Evolutionary conservation across 2,113 vertebrate genomes (phyloP), one percentile per base, ranked within the genome.

Genomic region (Ariopsis seemanni): DNA sequence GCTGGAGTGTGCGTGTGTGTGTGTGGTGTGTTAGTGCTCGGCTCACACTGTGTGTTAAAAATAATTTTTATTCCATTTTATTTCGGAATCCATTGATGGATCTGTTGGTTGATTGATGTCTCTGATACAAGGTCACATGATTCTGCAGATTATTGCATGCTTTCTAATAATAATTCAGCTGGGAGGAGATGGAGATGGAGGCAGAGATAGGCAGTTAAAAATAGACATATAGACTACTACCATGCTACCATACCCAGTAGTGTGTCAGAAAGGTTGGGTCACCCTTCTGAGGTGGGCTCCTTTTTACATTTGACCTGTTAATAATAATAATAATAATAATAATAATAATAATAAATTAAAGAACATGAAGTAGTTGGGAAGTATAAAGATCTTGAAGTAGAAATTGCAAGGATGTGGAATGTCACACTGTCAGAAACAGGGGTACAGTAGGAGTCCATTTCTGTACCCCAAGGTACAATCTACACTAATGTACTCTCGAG

Each of bases 181-280:
- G 42, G 30, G 74, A 53, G 27, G 50, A n/a, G 50, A 77, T n/a
- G 74, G 20, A 34, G 10, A 7, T 42, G 20, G 4, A 48, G 20
- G 10, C 5, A 22, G 42, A 12, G 22, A 60, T 30, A 60, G 55
- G 8, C 17, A 1, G 22, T 60, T 81, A 60, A 42, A 81, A 81
- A 81, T 81, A 81, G 79, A 60, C 79, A 81, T 55, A 57, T 60
- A 57, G 79, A 60, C 79, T 58, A 12, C n/a, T 22, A 34, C 27
- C 55, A 34, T 18, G 11, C 4, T 22, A 52, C 57, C 48, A 1
- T 6, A 8, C 65, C 2, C 2, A 42, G 34, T 0, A 34, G 67
- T 17, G 3, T 42, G 18, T 52, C 72, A 75, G 42, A 14, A 20
- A 17, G 15, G 15, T 72, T 18, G 34, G 67, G 27, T 72, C 25